Percentiles rank a stretch among this genome's conserved stretches.
Evolutionary conservation across 1,140 invertebrate genomes (phyloP).

Genomic region (Zeugodacus cucurbitae): DNA sequence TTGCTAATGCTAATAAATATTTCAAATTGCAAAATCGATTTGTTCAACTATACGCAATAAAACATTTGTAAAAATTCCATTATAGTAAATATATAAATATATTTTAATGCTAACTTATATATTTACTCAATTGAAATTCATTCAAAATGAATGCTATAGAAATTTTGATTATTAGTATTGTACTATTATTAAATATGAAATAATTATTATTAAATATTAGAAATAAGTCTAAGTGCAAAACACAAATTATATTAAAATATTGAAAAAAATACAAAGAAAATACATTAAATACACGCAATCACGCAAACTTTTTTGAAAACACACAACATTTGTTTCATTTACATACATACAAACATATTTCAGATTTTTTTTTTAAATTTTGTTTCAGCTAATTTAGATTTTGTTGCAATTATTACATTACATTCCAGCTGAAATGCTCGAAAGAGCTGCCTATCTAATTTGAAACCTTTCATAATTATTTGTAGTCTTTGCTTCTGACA

Average conservation of each 20-base stretch:
- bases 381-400: neutral
- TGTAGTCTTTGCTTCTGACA: neutral
- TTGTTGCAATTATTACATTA: no score
- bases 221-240: neutral
- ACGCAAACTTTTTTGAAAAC: slow-evolving; percentile 33
- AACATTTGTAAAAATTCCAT: neutral
- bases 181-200: neutral
- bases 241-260: neutral
- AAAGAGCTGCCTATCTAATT: no score
- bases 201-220: neutral
- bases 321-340: slow-evolving; percentile 30
- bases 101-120: neutral
- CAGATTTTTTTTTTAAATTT: neutral
- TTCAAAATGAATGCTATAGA: neutral
- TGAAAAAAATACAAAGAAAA: slow-evolving; percentile 7
- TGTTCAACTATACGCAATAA: neutral
- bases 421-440: no score
- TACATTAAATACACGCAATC: slow-evolving; percentile 20
- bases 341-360: neutral
- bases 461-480: no score
- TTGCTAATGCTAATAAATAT: neutral
- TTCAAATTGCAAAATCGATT: neutral
- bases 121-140: neutral
- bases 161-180: neutral
- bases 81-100: neutral